Evolutionary conservation across 64 coral and sea anemone species (phyloP).

Genomic region (Cladopsammia gracilis): DNA sequence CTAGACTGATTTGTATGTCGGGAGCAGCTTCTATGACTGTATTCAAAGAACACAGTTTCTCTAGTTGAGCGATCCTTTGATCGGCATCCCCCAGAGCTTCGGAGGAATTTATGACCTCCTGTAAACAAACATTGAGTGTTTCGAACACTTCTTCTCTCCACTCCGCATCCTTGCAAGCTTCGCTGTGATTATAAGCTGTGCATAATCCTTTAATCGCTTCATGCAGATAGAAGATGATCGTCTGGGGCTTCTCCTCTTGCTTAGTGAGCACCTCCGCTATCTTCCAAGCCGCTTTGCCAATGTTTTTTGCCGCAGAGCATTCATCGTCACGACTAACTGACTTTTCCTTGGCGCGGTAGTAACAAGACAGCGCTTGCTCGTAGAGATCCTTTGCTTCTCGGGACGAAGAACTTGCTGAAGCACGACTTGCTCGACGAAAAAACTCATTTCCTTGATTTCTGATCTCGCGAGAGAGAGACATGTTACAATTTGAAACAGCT

Average conservation of each 20-base stretch:
- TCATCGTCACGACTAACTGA: slow-evolving; percentile 35
- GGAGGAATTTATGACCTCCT: slow-evolving; percentile 40
- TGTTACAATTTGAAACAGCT: too few relatives aligned
- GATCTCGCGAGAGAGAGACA: not conserved
- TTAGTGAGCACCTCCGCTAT: slow-evolving; percentile 42
- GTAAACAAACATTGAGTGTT: slow-evolving; percentile 60
- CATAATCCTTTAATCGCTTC: slow-evolving; percentile 73
- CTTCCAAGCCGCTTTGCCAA: slow-evolving; percentile 77
- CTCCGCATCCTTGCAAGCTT: slow-evolving; percentile 33
- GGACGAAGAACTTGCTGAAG: not conserved
- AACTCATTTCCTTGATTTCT: slow-evolving; percentile 47
- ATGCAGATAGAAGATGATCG: slow-evolving; percentile 65
- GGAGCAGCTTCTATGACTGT: not conserved
- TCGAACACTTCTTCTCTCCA: slow-evolving; percentile 64
- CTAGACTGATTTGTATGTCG: slow-evolving; percentile 65
- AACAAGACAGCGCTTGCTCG: slow-evolving; percentile 51
- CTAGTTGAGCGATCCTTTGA: slow-evolving; percentile 60
- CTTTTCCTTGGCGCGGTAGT: slow-evolving; percentile 72
- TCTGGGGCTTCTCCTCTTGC: slow-evolving; percentile 12
- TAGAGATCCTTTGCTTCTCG: not conserved
- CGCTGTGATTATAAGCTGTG: slow-evolving; percentile 35
- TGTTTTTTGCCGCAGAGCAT: slow-evolving; percentile 77
- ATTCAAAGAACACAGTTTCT: slow-evolving; percentile 4
- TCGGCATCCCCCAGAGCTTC: slow-evolving; percentile 43
- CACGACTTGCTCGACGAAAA: not conserved